phyloP scores from a whole-genome alignment of 2,797 vertebrate species.

The Myiothlypis coronata region DNA sequence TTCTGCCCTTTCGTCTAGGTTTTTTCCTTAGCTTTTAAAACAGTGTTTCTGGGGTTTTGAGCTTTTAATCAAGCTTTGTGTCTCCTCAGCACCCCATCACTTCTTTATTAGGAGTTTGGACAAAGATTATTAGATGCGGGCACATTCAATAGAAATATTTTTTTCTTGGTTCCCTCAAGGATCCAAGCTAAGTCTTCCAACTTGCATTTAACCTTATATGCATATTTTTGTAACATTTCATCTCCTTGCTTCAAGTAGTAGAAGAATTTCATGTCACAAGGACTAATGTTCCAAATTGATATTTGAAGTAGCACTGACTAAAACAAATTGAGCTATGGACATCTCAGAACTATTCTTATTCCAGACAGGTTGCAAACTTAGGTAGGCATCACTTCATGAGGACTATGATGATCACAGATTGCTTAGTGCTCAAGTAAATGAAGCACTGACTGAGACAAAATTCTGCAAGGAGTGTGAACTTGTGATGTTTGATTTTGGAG shows the following conservation, averaged over 20 bases:
- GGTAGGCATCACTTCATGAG: not conserved
- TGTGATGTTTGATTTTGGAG: not conserved
- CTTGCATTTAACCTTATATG: not conserved
- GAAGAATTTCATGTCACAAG: not conserved
- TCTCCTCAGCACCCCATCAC: not conserved
- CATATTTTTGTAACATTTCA: not conserved
- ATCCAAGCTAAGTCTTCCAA: not conserved
- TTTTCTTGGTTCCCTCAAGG: not conserved
- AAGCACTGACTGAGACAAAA: not conserved
- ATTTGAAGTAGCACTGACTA: not conserved
- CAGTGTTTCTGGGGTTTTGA: not conserved
- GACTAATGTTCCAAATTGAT: not conserved
- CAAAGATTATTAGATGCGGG: not conserved
- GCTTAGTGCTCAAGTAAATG: not conserved
- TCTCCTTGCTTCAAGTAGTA: not conserved
- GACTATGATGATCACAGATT: not conserved
- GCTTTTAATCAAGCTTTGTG: not conserved
- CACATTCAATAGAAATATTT: not conserved
- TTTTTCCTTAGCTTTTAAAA: not conserved
- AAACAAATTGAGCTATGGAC: not conserved
- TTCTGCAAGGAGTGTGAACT: rapidly evolving
- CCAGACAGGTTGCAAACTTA: not conserved
- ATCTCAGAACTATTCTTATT: not conserved
- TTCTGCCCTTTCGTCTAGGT: not conserved
- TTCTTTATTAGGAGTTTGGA: not conserved